Base-by-base conservation (phyloP, 2,797 vertebrate species). In the Loriculus beryllinus region DNA sequence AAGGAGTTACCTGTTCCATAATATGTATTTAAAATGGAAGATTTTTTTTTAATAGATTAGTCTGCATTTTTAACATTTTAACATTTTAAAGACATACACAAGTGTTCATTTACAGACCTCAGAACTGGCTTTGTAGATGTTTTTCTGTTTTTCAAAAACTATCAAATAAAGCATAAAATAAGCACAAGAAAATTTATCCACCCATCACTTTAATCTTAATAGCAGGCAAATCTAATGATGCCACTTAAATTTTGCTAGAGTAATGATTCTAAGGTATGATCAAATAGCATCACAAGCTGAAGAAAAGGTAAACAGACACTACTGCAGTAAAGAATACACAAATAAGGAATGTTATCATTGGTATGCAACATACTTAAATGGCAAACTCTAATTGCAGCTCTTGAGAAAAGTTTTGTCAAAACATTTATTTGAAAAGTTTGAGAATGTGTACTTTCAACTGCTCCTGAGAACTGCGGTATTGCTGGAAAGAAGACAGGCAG, bases 61-160 rank as follows among this genome's bases (percentile, higher is more conserved):
- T 93, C 56, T 64, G 33, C n/a, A 10, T 62, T 92, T 92, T 76
- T 59, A 91, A 86, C 35, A 12, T 62, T 92, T 76, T 54, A 91
- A 86, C 29, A n/a, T 10, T 23, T 23, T 56, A 88, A 57, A 3
- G 20, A 63, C 22, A 68, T 25, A 71, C 3, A 77, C 7, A 72
- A 77, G 28, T 12, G 8, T 15, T 77, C 48, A 74, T 76, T 82
- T 60, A 76, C 57, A 86, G 33, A 52, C 35, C 63, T 85, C 60
- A 92, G 33, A 72, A 88, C 12, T 23, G 21, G 10, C 29, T 86
- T 83, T 45, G 40, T 45, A 81, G 19, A 21, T 22, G 13, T n/a
- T 56, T 62, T 37, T 21, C 35, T 84, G 5, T 60, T 86, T 83
- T 72, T 70, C 47, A 51, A 33, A 88, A 92, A 39, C 15, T 21